Conservation (phyloP, 2,797 vertebrate species). For the Anas acuta region DNA sequence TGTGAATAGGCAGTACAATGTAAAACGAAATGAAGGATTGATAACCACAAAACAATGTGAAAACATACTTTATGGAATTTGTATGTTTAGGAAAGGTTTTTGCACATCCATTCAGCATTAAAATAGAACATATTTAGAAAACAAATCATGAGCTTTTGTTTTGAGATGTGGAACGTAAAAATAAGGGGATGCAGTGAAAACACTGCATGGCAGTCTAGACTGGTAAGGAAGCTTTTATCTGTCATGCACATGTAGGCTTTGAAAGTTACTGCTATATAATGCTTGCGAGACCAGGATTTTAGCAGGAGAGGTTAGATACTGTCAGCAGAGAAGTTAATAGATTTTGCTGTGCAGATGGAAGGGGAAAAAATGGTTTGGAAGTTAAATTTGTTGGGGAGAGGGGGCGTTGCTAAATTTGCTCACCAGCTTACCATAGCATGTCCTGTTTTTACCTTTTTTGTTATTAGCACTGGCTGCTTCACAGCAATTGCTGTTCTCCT, state of each 20-base stretch:
- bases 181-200: not conserved
- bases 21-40: not conserved
- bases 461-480: not conserved
- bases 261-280: fast-evolving
- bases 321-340: not conserved
- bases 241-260: not conserved
- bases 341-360: not conserved
- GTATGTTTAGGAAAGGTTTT: not conserved
- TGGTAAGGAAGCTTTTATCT: not conserved
- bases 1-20: not conserved
- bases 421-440: not conserved
- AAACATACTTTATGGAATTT: not conserved
- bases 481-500: not conserved
- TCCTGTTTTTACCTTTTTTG: not conserved
- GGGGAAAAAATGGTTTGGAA: not conserved
- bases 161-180: not conserved
- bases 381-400: not conserved
- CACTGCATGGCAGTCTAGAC: not conserved
- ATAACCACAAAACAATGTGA: not conserved
- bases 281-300: not conserved
- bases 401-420: not conserved
- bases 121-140: not conserved
- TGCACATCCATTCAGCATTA: not conserved
- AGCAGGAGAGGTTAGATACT: not conserved
- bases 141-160: not conserved